Evolutionary conservation across 2,888 invertebrate genomes (phyloP).

Genomic region (Catocala sponsa): DNA sequence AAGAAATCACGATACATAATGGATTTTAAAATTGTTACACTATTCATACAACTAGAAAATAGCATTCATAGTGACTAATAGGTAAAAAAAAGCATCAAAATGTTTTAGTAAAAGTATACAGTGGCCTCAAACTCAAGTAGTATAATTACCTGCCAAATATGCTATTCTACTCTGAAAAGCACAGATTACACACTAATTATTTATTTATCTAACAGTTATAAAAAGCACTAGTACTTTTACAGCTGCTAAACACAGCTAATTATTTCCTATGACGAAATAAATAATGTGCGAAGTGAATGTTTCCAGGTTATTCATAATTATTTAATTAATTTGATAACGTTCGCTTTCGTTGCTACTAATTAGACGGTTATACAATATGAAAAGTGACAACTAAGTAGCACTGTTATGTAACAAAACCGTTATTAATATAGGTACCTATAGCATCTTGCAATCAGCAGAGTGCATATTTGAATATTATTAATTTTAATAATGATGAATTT

Average conservation of each 20-base stretch:
- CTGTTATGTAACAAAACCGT: slow-evolving; percentile 21
- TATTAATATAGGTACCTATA: not conserved
- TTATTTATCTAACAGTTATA: slow-evolving; percentile 12
- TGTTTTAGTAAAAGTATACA: too few species aligned
- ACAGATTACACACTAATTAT: slow-evolving; percentile 9
- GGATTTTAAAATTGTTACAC: too few species aligned
- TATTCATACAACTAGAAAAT: too few species aligned
- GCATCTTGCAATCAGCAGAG: not conserved
- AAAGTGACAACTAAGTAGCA: slow-evolving; percentile 29
- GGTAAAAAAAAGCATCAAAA: too few species aligned
- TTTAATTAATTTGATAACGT: slow-evolving; percentile 45
- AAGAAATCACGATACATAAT: too few species aligned
- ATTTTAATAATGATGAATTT: too few species aligned
- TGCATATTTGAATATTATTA: not conserved
- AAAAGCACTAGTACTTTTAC: slow-evolving; percentile 20
- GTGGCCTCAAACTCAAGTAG: too few species aligned
- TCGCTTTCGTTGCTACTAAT: slow-evolving; percentile 44
- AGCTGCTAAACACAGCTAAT: slow-evolving; percentile 34
- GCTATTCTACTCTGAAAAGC: too few species aligned
- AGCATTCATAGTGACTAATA: too few species aligned
- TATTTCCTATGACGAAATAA: slow-evolving; percentile 48
- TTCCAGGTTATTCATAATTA: slow-evolving; percentile 44
- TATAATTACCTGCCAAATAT: too few species aligned
- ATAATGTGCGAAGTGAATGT: slow-evolving; percentile 40
- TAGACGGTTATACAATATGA: slow-evolving; percentile 39